Conservation (phyloP, 1,140 invertebrate genomes). For the Whitmania pigra region DNA sequence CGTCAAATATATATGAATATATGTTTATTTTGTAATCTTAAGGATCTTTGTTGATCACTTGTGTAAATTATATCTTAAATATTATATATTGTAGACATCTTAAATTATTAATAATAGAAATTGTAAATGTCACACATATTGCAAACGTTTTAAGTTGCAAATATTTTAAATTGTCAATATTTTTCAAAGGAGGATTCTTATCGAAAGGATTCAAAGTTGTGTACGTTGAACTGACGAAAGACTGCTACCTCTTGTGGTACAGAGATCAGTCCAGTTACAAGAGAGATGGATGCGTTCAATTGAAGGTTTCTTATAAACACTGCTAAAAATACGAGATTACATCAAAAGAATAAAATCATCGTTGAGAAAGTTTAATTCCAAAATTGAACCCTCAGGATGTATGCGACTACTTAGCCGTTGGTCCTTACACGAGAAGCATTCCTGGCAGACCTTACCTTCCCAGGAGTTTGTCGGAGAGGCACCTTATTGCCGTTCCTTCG, state of each 20-base stretch:
- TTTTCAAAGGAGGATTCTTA: conserved; percentile 22
- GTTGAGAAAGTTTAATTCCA: too few species aligned
- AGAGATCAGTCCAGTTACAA: conserved; percentile 20
- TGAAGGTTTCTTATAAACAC: conserved; percentile 12
- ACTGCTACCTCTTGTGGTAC: conserved; percentile 22
- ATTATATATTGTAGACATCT: too few species aligned
- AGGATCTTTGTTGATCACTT: too few species aligned
- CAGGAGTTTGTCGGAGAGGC: conserved; percentile 12
- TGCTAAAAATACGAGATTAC: too few species aligned
- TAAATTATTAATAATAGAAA: too few species aligned
- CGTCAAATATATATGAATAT: too few species aligned
- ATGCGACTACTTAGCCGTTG: conserved; percentile 22
- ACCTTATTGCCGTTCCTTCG: conserved; percentile 20
- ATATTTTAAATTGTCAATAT: neutral
- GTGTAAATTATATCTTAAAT: too few species aligned
- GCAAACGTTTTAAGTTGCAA: too few species aligned
- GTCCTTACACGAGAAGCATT: conserved; percentile 23
- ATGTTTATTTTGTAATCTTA: too few species aligned
- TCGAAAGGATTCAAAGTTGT: conserved; percentile 21
- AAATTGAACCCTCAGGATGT: conserved; percentile 10
- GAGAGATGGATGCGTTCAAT: conserved; percentile 11
- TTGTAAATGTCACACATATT: too few species aligned
- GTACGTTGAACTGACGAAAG: conserved; percentile 21
- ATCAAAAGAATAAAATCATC: too few species aligned
- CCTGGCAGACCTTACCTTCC: conserved; percentile 22